Evolutionary conservation across 2,888 invertebrate species (phyloP).

Genomic region (Tipula unca): DNA sequence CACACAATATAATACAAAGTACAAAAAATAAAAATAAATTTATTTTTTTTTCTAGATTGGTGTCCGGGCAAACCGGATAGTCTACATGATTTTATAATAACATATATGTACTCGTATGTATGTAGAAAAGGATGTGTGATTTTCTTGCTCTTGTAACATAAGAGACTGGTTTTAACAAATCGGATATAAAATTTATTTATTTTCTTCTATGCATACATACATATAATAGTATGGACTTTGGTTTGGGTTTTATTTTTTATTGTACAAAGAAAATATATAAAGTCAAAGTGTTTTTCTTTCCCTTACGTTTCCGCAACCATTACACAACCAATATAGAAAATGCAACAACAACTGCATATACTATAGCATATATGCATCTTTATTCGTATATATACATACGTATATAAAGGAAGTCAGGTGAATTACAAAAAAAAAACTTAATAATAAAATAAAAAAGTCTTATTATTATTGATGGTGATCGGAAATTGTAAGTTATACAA

Average conservation of each 20-base stretch:
- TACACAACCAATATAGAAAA: background rate
- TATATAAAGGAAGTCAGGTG: background rate
- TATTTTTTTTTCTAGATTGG: background rate
- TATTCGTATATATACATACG: background rate
- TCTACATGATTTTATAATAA: background rate
- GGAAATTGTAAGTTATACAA: background rate
- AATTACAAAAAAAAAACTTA: background rate
- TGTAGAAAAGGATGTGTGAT: background rate
- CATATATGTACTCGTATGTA: background rate
- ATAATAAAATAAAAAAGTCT: background rate
- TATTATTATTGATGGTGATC: conserved; percentile 8
- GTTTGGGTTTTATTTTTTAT: background rate
- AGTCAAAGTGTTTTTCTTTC: background rate
- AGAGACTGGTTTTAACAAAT: background rate
- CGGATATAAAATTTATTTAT: background rate
- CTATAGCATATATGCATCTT: too few species aligned
- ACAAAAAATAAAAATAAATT: background rate
- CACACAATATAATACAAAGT: background rate
- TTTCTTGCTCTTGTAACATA: background rate
- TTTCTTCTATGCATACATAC: background rate
- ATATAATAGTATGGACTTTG: too few species aligned
- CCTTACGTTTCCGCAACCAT: background rate
- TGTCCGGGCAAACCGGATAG: conserved; percentile 2
- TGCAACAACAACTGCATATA: background rate
- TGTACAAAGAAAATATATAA: background rate